Evolutionary conservation across 2,888 invertebrate species (phyloP), one percentile per base, ranked within the genome.

Genomic region (Apeira syringaria): DNA sequence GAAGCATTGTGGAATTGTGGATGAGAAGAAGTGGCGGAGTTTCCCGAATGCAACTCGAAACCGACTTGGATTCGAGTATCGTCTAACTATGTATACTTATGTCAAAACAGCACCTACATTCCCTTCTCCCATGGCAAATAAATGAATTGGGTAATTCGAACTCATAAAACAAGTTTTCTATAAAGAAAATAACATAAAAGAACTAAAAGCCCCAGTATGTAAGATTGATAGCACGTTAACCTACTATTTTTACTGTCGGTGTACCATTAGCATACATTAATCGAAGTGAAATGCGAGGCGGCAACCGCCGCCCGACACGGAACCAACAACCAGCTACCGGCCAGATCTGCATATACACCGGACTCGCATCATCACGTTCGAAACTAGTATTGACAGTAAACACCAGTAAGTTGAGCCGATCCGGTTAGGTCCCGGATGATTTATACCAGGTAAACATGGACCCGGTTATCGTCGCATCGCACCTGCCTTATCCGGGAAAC

Each of bases 401-500:
- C 77, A 71, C 60, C 54, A 55, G 64, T 64, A 67, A 61, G 63
- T 64, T 64, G 55, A 69, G 64, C 67, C 61, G 62, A 69, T 72
- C 63, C 60, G 41, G 52, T 31, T 39, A 36, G 53, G 47, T 53
- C 46, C 59, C 61, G 64, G 64, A 64, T 74, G 74, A 78, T 74
- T 69, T 73, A 71, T 64, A 53, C 64, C 55, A 61, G 59, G 74
- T 70, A 81, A 83, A 82, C 77, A 81, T 68, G 59, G 69, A 55
- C 59, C 59, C 59, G 63, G 77, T 77, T 83, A 83, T 82, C 83
- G 65, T 42, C 67, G 61, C 64, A 74, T 75, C 70, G 74, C 81
- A 83, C 81, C 81, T 81, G 81, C 72, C 74, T 80, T 74, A 75
- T 69, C 70, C 74, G 60, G 46, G 52, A 52, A 47, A 49, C 50